These are phyloP conservation scores for Eupristina koningsbergeri DNA, from an alignment of 1,140 invertebrate species.

Conservation along the genomic window DNA sequence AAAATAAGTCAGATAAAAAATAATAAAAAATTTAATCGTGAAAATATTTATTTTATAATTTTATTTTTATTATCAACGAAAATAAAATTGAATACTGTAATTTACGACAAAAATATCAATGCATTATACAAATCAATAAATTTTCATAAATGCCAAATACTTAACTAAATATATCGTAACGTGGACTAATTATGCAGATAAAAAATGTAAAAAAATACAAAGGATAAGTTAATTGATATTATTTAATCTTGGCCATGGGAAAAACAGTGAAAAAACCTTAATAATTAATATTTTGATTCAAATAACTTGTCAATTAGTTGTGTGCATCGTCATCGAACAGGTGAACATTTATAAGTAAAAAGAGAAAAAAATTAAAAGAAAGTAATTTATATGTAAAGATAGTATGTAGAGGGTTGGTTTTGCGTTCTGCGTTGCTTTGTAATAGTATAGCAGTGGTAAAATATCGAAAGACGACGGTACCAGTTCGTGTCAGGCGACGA, in stretches of 20 bases:
- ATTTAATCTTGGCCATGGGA: background rate
- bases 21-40: too few species aligned
- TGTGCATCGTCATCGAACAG: background rate
- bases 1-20: too few species aligned
- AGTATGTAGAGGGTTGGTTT: constrained; percentile 17
- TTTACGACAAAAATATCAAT: too few species aligned
- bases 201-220: too few species aligned
- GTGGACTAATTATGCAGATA: too few species aligned
- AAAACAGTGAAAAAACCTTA: background rate
- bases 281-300: background rate
- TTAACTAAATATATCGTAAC: too few species aligned
- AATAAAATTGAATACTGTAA: too few species aligned
- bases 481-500: constrained; percentile 61
- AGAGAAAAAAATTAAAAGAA: background rate
- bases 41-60: too few species aligned
- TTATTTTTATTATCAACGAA: too few species aligned
- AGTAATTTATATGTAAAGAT: background rate
- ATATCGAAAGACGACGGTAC: constrained; percentile 61
- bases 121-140: too few species aligned
- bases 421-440: too few species aligned
- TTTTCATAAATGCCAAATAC: too few species aligned
- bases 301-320: background rate
- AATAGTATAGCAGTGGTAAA: background rate
- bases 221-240: background rate
- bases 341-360: constrained; percentile 43